These are phyloP conservation scores for Dryobates pubescens DNA, from an alignment of 2,797 vertebrate species.

Conservation along the genomic window DNA sequence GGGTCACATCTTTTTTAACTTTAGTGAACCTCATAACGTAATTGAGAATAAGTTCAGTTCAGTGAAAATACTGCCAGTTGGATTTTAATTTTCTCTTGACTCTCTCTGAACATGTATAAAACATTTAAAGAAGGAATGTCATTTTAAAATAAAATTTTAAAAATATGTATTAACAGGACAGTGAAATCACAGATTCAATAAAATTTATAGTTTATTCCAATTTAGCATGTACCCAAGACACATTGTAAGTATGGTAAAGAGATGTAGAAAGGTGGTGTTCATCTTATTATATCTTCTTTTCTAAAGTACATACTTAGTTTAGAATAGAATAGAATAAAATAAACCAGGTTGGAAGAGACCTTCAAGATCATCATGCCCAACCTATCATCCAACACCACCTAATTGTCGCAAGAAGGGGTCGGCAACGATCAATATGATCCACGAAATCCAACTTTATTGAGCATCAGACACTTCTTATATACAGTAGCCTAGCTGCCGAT, in stretches of 20 bases:
- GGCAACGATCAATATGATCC: no score
- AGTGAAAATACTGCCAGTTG: not conserved
- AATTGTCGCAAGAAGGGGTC: no score
- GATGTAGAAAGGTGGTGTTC: not conserved
- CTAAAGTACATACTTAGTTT: not conserved
- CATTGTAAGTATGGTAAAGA: not conserved
- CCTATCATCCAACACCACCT: no score
- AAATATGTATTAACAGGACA: not conserved
- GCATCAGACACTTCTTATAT: no score
- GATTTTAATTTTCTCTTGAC: not conserved
- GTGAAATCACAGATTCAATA: not conserved
- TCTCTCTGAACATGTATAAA: not conserved
- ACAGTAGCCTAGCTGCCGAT: no score
- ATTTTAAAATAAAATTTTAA: not conserved
- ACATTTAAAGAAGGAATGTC: not conserved
- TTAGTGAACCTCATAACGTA: not conserved
- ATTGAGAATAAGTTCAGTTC: not conserved
- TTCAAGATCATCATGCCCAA: no score
- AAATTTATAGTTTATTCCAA: not conserved
- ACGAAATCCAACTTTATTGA: no score
- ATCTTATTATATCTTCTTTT: not conserved
- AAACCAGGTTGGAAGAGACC: no score
- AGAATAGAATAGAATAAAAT: no score
- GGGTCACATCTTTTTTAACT: not conserved
- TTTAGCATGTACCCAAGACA: not conserved